phyloP scores from a whole-genome alignment of 2,113 vertebrate genomes.

The Onychostruthus taczanowskii region DNA sequence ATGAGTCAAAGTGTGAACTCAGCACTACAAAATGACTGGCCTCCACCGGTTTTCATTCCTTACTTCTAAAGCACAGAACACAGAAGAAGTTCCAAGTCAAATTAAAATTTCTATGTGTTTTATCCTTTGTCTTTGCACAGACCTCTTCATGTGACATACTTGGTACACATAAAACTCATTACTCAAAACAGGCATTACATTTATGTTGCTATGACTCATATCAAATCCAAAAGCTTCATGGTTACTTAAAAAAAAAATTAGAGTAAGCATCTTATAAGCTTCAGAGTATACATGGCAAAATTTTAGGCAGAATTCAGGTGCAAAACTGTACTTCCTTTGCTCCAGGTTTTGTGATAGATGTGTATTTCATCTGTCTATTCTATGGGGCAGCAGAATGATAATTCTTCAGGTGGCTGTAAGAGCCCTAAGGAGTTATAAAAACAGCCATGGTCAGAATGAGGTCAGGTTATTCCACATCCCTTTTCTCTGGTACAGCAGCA shows the following conservation, averaged over 20 bases:
- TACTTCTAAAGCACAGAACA: background rate
- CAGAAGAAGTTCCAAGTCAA: background rate
- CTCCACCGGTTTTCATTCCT: background rate
- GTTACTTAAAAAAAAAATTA: background rate
- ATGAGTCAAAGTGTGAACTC: background rate
- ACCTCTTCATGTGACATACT: background rate
- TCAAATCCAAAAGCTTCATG: background rate
- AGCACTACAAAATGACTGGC: background rate
- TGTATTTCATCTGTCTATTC: background rate
- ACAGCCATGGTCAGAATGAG: background rate
- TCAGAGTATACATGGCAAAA: background rate
- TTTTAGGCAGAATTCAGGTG: background rate
- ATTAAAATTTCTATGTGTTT: background rate
- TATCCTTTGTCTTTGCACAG: background rate
- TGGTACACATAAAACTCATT: fast-evolving
- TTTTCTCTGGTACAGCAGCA: constrained; percentile 25
- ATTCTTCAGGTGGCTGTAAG: background rate
- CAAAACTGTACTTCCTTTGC: background rate
- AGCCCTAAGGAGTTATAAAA: constrained; percentile 27
- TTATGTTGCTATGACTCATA: background rate
- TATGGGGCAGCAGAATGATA: background rate
- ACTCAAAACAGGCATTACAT: background rate
- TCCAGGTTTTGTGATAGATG: background rate
- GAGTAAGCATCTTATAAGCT: background rate
- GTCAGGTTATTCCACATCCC: constrained; percentile 23